Base-by-base conservation (phyloP, 92 coral and sea anemone genomes). In the Zoanthus gigantus region DNA sequence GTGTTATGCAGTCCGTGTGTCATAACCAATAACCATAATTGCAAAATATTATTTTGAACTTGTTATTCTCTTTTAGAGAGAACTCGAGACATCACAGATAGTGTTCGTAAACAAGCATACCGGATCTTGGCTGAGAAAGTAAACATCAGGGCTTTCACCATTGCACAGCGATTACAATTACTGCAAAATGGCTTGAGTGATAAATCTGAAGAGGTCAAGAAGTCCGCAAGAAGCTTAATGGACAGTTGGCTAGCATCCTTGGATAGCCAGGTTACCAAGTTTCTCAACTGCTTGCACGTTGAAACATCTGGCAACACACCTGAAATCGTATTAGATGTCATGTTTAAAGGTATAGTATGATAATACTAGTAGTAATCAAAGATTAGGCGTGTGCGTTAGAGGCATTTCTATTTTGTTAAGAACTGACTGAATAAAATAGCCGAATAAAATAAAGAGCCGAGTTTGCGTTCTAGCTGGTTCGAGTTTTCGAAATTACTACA, bases 121-220 rank as follows among this genome's bases (percentile, higher is more conserved):
- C 87, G 90, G 71, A 82, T 91, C 32, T 66, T 97, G 84, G 94
- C 95, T 61, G 95, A 92, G 44, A 95, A 94, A 84, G 96, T 95
- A 66, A 91, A 88, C 91, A 94, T 95, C 89, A 92, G 82, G 77
- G 89, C 97, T 44, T 85, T 97, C 23, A 89, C 98, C 56, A 97
- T 97, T 95, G 99, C 97, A 17, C 94, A 94, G 87, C 87, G 99
- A 18, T 90, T 97, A 53, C 90, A 94, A 84, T 77, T 97, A 54
- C 93, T 97, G 9, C 95, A 92, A 56, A 92, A 92, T 92, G 99
- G 99, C 71, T 71, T 97, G 76, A 88, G 93, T 83, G 99, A 97
- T 91, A 92, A 93, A 83, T 90, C 96, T 53, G 92, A 88, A 42
- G 85, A 93, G 48, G 91, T 97, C 11, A 92, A 94, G 82, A 90